phyloP scores from a whole-genome alignment of 1,140 invertebrate genomes.

The Eufriesea mexicana region DNA sequence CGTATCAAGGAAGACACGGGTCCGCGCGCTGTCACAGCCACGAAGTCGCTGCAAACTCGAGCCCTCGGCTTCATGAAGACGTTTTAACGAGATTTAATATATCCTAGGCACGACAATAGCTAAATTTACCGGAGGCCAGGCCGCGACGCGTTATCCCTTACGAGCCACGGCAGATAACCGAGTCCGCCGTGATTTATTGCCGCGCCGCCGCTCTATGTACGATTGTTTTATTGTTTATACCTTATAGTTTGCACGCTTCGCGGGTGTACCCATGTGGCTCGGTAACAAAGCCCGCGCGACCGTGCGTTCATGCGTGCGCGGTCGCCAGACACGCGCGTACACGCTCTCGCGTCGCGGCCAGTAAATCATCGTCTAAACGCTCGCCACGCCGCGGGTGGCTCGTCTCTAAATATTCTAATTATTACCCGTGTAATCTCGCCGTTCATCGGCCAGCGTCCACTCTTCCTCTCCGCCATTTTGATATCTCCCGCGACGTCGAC shows the following conservation, averaged over 20 bases:
- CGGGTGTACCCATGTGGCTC: conserved; percentile 54
- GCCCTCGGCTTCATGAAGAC: conserved; percentile 52
- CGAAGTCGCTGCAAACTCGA: no score
- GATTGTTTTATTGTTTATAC: conserved; percentile 70
- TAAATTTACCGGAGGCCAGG: conserved; percentile 67
- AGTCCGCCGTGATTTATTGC: conserved; percentile 60
- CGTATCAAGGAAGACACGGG: no score
- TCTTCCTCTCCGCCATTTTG: not conserved
- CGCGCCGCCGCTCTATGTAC: conserved; percentile 34
- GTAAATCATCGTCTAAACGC: conserved; percentile 71
- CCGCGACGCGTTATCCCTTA: conserved; percentile 55
- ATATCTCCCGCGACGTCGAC: not conserved
- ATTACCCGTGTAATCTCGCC: conserved; percentile 18
- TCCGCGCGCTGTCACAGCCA: not conserved
- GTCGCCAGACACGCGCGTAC: not conserved
- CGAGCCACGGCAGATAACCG: conserved; percentile 54
- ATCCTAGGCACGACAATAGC: conserved; percentile 68
- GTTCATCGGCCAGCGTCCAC: no score
- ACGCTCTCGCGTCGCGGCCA: conserved; percentile 5
- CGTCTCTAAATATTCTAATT: conserved; percentile 67
- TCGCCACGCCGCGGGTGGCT: conserved; percentile 17
- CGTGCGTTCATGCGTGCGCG: conserved; percentile 29
- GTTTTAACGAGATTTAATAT: conserved; percentile 72
- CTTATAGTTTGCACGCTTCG: conserved; percentile 69
- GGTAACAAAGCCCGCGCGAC: conserved; percentile 54